Base-by-base conservation (phyloP, 2,113 vertebrate genomes). In the Enhydra lutris region DNA sequence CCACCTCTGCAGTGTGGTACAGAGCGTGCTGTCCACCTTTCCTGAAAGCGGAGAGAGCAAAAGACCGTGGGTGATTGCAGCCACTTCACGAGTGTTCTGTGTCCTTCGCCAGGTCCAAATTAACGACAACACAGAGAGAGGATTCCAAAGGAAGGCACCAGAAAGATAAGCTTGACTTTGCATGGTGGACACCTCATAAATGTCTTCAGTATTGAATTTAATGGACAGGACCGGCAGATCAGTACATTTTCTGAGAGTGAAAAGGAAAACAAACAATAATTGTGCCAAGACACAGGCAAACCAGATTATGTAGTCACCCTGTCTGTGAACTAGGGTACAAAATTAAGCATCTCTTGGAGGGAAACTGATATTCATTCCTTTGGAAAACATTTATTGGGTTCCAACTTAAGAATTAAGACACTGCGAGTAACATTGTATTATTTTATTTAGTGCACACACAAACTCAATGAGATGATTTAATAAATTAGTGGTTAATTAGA, bases 201-300 rank as follows among this genome's bases (percentile, higher is more conserved):
- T 93, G 67, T 94, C 85, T 78, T 29, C 1, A 79, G 13, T 36
- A 57, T 45, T 86, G 91, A 65, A 14, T 59, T 78, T 85, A 73
- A 71, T 84, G 92, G 52, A 45, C 59, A 83, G 11, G 26, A 42
- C 55, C 39, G 65, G 13, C 36, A 79, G 52, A 87, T 76, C 52
- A 65, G 1, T 52, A 87, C 18, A 23, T 83, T 96, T 94, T 57
- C 34, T 65, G 26, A 89, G 4, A 89, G 4, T 34, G 3, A 61
- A 89, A 90, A 93, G 11, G 31, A 89, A 97, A 84, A 80, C 21
- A 95, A 87, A 84, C 42, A 61, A 55, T 82, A 92, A 81, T 73
- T 96, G 29, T 15, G n/a, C 92, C 57, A 97, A 87, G 71, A 81
- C 50, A 82, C 2, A 71, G 12, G 36, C 34, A 73, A 86, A 34